Evolutionary conservation across 1,140 invertebrate genomes (phyloP), one percentile per base, ranked within the genome.

Genomic region (Brachionus rotundiformis): DNA sequence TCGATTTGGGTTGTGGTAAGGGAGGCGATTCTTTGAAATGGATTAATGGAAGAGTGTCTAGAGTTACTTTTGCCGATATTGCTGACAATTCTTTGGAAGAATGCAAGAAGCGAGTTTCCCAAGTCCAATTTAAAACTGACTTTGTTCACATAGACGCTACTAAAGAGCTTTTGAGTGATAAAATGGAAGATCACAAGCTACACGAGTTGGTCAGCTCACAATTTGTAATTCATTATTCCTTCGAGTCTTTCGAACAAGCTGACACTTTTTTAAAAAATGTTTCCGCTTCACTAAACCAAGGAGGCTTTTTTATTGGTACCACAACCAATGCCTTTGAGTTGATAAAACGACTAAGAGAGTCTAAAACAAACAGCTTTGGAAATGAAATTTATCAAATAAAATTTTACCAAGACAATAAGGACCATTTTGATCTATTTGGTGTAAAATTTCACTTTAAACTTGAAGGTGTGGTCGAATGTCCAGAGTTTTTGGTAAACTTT

Each of bases 11-110:
- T 75, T 91, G 90, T 85, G 97, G 97, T 3, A 99, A 99, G 91
- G 97, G 97, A 23, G 97, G 97, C 1, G 97, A 98, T 89, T 89
- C 99, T 16, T 89, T 93, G 1, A 99, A 99, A 88, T 99, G 96
- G 95, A 91, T 92, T 83, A 95, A 94, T 85, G 92, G 13, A 0
- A 44, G 41, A 19, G 75, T 65, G 8, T 29, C 13, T 25, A 39
- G n/a, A 16, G 25, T 29, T 6, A 75, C 36, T 41, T 84, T 82
- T 81, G 31, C 44, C 1, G 97, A 99, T 88, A 95, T 99, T 84
- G 96, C 97, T 10, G 92, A 91, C 65, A 92, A 94, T 0, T 96
- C 95, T 7, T 90, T 99, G 10, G 91, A 95, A 83, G 95, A 99
- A 85, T 95, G 89, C 82, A 85, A 87, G 73, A 85, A 85, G 7